Evolutionary conservation across 2,888 invertebrate species (phyloP), one percentile per base, ranked within the genome.

Genomic region (Pelosia muscerda): DNA sequence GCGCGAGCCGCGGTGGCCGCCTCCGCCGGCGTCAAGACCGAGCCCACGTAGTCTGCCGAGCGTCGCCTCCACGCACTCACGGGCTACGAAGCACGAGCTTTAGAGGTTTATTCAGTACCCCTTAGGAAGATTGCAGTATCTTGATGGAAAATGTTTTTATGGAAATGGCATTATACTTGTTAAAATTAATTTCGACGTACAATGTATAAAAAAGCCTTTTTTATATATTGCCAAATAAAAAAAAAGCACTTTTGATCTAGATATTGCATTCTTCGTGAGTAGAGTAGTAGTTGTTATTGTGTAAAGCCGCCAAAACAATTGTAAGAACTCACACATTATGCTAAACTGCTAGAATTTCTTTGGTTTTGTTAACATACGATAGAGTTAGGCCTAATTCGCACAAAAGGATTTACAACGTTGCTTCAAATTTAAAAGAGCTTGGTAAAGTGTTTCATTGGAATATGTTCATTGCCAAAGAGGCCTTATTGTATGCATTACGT

Each of bases 1-100:
- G 98, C 98, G 25, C 96, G 97, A 66, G 96, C 97, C 84, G 97
- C 98, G 26, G 97, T 97, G 74, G 92, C 93, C 54, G 74, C 88
- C 72, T 77, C 81, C 81, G 89, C 92, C 66, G 87, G 81, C 82
- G 90, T 94, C 83, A 94, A 95, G 82, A 76, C 89, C 65, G 95
- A 94, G 84, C 94, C 94, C 78, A 86, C 92, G 73, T 94, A 93
- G 56, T 56, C 59, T 15, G 2, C 15, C 11, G 59, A 15, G 23
- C 59, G 38, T 9, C 59, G 22, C 34, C 15, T 42, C 23, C 34
- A 59, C 58, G 34, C 25, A 25, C 28, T 26, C n/a, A 13, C 26
- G n/a, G 13, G 8, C 26, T 26, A 11, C n/a, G n/a, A n/a, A n/a
- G n/a, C n/a, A n/a, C n/a, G 25, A n/a, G 26, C 1, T 38, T 11